These are phyloP conservation scores for Hippasteria phrygiana DNA, from an alignment of 53 echinoderm and acorn worm species.

Conservation along the genomic window DNA sequence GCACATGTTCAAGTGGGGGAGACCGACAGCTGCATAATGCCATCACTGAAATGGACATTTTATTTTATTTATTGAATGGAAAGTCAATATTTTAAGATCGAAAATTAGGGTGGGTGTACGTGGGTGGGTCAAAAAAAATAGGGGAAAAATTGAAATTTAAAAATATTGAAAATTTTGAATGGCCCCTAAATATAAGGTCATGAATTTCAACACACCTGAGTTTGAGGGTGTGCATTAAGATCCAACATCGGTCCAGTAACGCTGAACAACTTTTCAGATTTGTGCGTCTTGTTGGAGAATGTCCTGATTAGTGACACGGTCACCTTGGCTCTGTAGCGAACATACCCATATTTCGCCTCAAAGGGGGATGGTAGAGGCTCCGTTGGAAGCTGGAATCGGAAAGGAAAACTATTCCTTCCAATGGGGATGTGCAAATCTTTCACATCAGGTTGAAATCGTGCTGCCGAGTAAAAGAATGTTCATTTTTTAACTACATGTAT, in stretches of 20 bases:
- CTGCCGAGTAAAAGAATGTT: background rate
- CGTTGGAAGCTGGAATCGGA: background rate
- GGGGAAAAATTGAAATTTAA: too few species aligned
- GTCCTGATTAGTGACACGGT: constrained; percentile 16
- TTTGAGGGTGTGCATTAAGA: background rate
- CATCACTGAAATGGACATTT: too few species aligned
- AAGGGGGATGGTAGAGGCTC: background rate
- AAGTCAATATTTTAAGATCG: too few species aligned
- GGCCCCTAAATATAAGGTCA: too few species aligned
- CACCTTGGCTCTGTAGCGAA: constrained; percentile 4
- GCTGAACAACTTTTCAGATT: background rate
- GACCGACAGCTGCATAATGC: too few species aligned
- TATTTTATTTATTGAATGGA: too few species aligned
- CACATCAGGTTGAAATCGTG: background rate
- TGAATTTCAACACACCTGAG: constrained; percentile 3
- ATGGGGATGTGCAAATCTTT: background rate
- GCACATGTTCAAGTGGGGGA: too few species aligned
- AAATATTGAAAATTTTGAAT: too few species aligned
- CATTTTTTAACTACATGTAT: too few species aligned
- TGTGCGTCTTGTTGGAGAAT: background rate
- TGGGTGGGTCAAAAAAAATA: too few species aligned
- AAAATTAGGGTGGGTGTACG: too few species aligned
- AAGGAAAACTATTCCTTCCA: constrained; percentile 10
- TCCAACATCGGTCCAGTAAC: constrained; percentile 7
- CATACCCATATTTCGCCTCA: constrained; percentile 35